Evolutionary conservation across 2,797 vertebrate genomes (phyloP).

Genomic region (Micrastur ruficollis): DNA sequence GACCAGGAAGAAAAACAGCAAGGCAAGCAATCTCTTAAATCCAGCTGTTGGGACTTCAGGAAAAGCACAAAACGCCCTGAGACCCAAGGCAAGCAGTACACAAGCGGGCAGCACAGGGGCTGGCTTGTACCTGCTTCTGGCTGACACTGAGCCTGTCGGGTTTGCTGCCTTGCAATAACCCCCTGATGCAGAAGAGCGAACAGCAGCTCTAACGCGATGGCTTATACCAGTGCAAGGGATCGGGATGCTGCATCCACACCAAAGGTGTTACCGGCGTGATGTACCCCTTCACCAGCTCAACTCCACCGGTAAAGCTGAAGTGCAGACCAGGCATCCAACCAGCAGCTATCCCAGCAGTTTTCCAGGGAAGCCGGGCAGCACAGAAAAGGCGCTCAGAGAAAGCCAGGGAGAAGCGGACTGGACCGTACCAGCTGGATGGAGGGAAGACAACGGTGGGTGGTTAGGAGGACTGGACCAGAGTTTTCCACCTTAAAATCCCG

Average conservation of each 20-base stretch:
- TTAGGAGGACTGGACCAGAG: background rate
- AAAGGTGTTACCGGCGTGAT: accelerated
- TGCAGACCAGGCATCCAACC: background rate
- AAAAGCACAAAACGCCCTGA: background rate
- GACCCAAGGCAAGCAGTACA: background rate
- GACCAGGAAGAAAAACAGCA: background rate
- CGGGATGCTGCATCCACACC: background rate
- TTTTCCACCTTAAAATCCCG: background rate
- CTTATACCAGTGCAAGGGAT: background rate
- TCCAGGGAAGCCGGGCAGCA: background rate
- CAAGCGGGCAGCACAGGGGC: background rate
- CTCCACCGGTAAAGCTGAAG: background rate
- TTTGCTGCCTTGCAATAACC: background rate
- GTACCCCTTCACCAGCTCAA: background rate
- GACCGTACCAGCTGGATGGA: background rate
- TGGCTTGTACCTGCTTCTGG: background rate
- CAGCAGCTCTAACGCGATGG: accelerated
- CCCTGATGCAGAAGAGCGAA: background rate
- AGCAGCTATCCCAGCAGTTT: background rate
- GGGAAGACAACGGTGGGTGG: background rate
- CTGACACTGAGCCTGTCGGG: background rate
- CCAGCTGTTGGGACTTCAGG: background rate
- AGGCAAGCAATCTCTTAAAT: background rate
- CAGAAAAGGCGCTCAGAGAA: background rate
- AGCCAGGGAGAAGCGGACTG: background rate